Base-by-base conservation (phyloP, 2,888 invertebrate genomes). In the Neocrepidodera transversa region DNA sequence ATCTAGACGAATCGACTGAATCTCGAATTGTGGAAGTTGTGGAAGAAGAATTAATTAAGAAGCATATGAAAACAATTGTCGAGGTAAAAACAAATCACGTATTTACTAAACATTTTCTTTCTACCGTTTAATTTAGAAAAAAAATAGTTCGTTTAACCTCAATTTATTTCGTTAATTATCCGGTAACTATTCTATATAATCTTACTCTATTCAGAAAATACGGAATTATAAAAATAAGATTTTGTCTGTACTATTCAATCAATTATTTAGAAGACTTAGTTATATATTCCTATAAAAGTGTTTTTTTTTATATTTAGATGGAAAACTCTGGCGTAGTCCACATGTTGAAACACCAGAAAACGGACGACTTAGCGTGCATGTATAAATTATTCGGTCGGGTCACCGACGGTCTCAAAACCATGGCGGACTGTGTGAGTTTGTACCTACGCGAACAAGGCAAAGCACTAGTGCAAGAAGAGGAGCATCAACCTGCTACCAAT, bases 251-350 rank as follows among this genome's bases (percentile, higher is more conserved):
- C n/a, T n/a, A n/a, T n/a, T n/a, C n/a, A n/a, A n/a, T n/a, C n/a
- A n/a, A n/a, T n/a, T n/a, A n/a, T n/a, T n/a, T n/a, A n/a, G n/a
- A n/a, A n/a, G n/a, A n/a, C n/a, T n/a, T n/a, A n/a, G n/a, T n/a
- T n/a, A n/a, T n/a, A n/a, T n/a, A n/a, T n/a, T n/a, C n/a, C n/a
- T n/a, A n/a, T n/a, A n/a, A n/a, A n/a, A n/a, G n/a, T n/a, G n/a
- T n/a, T n/a, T n/a, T n/a, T n/a, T n/a, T n/a, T n/a, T n/a, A n/a
- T n/a, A n/a, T n/a, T n/a, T 49, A 92, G 89, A 99, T 99, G 98
- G 98, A 98, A 82, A 98, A 99, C 82, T 97, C 97, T 5, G 99
- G 99, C 66, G 97, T 99, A 63, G 96, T 98, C 52, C 95, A 97
- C 80, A 98, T 99, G 98, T 83, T 99, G 73, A 91, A 93, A 82